Percentiles rank a stretch among this genome's conserved stretches.
phyloP scores from a whole-genome alignment of 2,888 invertebrate genomes.

The Oligia fasciuncula region DNA sequence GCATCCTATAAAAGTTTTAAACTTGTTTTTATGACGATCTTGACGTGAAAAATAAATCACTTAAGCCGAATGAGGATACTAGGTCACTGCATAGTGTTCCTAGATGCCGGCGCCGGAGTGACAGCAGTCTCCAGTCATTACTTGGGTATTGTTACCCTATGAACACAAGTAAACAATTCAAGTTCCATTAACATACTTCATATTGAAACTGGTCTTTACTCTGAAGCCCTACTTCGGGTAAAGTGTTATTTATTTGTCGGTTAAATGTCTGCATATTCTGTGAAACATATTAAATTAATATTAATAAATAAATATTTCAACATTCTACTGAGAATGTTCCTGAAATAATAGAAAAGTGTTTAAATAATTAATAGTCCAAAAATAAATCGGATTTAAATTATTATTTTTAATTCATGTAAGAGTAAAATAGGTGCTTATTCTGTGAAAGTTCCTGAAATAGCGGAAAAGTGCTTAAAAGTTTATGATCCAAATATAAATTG shows the following conservation, averaged over 20 bases:
- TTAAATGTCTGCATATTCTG: no score
- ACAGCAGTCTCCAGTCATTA: constrained; percentile 26
- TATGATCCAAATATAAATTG: not conserved
- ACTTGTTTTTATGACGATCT: not conserved
- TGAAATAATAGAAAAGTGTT: not conserved
- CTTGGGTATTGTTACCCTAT: constrained; percentile 35
- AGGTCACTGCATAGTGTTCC: constrained; percentile 23
- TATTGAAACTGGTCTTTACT: constrained; percentile 2
- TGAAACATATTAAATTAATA: no score
- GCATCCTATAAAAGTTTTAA: not conserved
- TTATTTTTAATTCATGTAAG: not conserved
- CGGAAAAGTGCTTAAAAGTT: not conserved
- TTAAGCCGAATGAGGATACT: constrained; percentile 7
- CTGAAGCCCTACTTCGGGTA: not conserved
- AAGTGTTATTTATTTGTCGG: not conserved
- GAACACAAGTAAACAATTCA: constrained; percentile 47
- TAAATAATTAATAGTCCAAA: not conserved
- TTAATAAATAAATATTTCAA: not conserved
- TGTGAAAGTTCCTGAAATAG: not conserved
- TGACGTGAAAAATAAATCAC: constrained; percentile 13
- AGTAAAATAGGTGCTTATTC: not conserved
- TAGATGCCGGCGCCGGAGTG: constrained; percentile 16
- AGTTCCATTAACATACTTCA: constrained; percentile 41
- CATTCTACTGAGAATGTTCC: not conserved
- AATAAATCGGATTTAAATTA: not conserved